Percentiles rank a stretch among this genome's conserved stretches.
phyloP scores from a whole-genome alignment of 1,140 invertebrate genomes.

The Meteorus sp. region DNA sequence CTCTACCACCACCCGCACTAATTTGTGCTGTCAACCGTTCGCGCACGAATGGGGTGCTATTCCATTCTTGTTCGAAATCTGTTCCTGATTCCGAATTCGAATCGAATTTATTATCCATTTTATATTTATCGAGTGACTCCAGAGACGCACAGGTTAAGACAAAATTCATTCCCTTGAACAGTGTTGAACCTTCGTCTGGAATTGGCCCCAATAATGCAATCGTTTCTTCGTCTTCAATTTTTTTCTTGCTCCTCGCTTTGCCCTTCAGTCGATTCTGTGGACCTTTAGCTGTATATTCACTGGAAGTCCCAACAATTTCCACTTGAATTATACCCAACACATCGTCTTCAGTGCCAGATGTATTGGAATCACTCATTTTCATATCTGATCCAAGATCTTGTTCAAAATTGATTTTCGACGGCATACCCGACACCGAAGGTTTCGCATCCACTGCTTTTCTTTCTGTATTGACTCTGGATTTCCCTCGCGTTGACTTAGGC shows the following conservation, averaged over 20 bases:
- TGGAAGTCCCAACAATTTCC: conserved; percentile 57
- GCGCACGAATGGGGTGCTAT: conserved; percentile 60
- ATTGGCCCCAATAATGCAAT: conserved; percentile 60
- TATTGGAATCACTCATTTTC: conserved; percentile 20
- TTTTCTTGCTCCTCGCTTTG: conserved; percentile 36
- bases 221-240: conserved; percentile 49
- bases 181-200: conserved; percentile 49
- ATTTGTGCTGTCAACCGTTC: conserved; percentile 62
- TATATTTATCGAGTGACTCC: conserved; percentile 39
- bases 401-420: not conserved
- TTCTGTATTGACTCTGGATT: not conserved
- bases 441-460: conserved; percentile 3
- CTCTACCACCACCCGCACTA: conserved; percentile 58
- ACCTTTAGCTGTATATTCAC: conserved; percentile 34
- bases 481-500: conserved; percentile 25
- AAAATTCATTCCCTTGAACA: conserved; percentile 62
- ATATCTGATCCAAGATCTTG: too few species aligned
- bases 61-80: conserved; percentile 58
- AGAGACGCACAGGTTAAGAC: conserved; percentile 60
- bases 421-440: conserved; percentile 27
- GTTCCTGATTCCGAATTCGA: conserved; percentile 43
- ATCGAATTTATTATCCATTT: conserved; percentile 29
- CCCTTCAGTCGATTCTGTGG: conserved; percentile 40
- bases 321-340: conserved; percentile 58
- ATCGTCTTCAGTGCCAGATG: conserved; percentile 28